Conservation (phyloP, 2,888 invertebrate species). For the Megaustenia siamemsis region DNA sequence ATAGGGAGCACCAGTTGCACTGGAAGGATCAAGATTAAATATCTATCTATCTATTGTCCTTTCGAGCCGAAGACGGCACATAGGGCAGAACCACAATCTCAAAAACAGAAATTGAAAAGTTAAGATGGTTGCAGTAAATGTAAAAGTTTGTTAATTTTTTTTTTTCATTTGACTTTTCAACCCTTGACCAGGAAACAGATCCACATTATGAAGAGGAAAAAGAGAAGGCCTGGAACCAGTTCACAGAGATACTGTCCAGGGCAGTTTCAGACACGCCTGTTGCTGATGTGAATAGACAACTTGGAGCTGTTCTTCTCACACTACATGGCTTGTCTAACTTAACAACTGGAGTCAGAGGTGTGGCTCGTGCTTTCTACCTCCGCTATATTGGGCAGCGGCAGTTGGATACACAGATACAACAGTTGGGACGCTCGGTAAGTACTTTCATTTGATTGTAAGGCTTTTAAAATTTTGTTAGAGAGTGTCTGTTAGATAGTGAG, state of each 20-base stretch:
- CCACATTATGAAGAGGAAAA: background rate
- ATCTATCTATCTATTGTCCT: no score
- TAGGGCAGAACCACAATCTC: no score
- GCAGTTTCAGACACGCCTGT: background rate
- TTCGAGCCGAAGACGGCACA: no score
- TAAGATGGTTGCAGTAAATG: no score
- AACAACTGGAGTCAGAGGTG: background rate
- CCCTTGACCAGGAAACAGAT: background rate
- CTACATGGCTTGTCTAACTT: slow-evolving; percentile 24
- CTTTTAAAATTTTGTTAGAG: background rate
- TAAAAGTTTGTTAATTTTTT: no score
- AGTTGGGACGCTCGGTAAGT: slow-evolving; percentile 37
- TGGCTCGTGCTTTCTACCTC: background rate
- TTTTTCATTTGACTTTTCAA: no score
- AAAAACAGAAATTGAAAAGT: no score
- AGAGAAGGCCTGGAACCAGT: slow-evolving; percentile 17
- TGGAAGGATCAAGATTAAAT: no score
- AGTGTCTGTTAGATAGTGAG: background rate
- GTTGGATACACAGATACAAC: slow-evolving; percentile 5
- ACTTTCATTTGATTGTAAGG: no score
- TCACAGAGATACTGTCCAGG: background rate
- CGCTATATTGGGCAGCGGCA: slow-evolving; percentile 27
- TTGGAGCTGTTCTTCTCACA: slow-evolving; percentile 37
- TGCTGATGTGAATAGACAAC: background rate
- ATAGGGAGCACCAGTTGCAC: no score